Evolutionary conservation across 1,140 invertebrate genomes (phyloP).

Genomic region (Drosophila ficusphila): DNA sequence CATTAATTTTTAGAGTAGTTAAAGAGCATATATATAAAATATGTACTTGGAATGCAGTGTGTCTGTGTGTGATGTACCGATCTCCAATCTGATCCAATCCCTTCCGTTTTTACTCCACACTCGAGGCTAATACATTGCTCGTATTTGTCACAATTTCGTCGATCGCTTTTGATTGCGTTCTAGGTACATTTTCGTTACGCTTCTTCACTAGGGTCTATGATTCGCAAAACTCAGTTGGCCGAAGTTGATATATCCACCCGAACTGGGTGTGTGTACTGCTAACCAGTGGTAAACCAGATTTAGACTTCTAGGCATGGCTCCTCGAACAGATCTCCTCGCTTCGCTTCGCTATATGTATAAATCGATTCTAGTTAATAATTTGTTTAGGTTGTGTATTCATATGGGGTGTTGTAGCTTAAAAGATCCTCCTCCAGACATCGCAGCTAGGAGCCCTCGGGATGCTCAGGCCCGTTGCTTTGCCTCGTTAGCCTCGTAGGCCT

Average conservation of each 20-base stretch:
- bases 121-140: slow-evolving; percentile 23
- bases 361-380: slow-evolving; percentile 61
- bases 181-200: slow-evolving; percentile 68
- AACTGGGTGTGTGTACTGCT: slow-evolving; percentile 3
- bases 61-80: slow-evolving; percentile 8
- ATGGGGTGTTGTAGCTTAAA: slow-evolving; percentile 58
- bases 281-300: slow-evolving; percentile 17
- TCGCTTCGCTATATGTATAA: slow-evolving; percentile 57
- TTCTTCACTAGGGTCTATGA: slow-evolving; percentile 47
- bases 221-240: slow-evolving; percentile 26
- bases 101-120: slow-evolving; percentile 6
- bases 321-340: slow-evolving; percentile 20
- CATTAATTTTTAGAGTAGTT: slow-evolving; percentile 58
- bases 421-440: slow-evolving; percentile 24
- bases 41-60: slow-evolving; percentile 69
- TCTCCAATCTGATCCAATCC: slow-evolving; percentile 8
- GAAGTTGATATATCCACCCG: slow-evolving; percentile 35
- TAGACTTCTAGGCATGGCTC: slow-evolving; percentile 21
- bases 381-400: slow-evolving; percentile 41
- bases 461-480: slow-evolving; percentile 28
- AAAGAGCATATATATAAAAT: slow-evolving; percentile 78
- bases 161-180: slow-evolving; percentile 78
- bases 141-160: slow-evolving; percentile 81
- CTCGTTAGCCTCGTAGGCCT: slow-evolving; percentile 70
- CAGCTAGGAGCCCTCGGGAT: neutral